Evolutionary conservation across 1,140 invertebrate species (phyloP).

Genomic region (Drosophila mojavensis): DNA sequence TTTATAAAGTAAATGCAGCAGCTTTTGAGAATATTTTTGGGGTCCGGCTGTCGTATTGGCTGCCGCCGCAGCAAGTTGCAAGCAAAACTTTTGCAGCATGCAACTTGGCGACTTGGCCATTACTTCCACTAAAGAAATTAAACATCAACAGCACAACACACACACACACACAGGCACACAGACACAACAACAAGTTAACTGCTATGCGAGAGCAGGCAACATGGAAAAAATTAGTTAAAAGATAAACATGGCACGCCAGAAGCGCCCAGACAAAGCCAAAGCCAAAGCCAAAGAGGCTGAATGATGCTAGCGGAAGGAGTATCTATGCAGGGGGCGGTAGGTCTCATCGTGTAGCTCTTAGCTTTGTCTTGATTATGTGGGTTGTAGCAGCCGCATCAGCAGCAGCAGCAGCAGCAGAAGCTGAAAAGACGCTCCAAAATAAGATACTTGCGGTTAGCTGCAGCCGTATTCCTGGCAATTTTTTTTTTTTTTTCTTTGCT

Average conservation of each 20-base stretch:
- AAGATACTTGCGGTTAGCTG: constrained; percentile 69
- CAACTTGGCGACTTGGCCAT: constrained; percentile 71
- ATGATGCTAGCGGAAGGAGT: constrained; percentile 23
- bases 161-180: constrained; percentile 36
- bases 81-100: constrained; percentile 62
- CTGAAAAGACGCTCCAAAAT: constrained; percentile 52
- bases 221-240: constrained; percentile 83
- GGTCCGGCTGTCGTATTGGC: constrained; percentile 18
- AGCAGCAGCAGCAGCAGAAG: constrained; percentile 7
- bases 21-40: constrained; percentile 39
- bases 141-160: constrained; percentile 42
- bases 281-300: constrained; percentile 45
- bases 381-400: constrained; percentile 14
- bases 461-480: constrained; percentile 31
- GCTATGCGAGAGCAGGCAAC: constrained; percentile 59
- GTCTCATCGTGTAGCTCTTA: constrained; percentile 61
- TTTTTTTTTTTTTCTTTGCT: neutral
- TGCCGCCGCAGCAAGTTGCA: constrained; percentile 10
- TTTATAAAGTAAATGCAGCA: constrained; percentile 25
- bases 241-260: constrained; percentile 80
- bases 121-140: constrained; percentile 76
- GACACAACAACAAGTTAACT: constrained; percentile 68
- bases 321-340: constrained; percentile 1
- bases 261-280: constrained; percentile 68
- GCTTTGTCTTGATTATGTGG: constrained; percentile 80